A percentile compares a stretch with the other conserved stretches of the same genome.
phyloP scores from a whole-genome alignment of 2,797 vertebrate species.

The Parauchenoglanis ngamensis region DNA sequence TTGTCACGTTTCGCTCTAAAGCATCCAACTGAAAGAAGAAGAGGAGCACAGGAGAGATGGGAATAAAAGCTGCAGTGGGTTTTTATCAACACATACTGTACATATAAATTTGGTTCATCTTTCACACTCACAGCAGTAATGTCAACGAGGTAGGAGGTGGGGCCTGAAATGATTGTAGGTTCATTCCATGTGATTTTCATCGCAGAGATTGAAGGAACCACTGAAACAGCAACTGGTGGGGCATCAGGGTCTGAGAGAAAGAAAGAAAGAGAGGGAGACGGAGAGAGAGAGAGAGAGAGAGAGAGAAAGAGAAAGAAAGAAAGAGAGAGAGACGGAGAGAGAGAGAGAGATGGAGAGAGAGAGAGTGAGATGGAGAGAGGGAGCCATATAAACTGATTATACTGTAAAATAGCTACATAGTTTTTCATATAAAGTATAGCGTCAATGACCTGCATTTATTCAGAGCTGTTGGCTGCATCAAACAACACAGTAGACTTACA shows the following conservation, averaged over 20 bases:
- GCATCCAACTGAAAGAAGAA: slow-evolving; percentile 75
- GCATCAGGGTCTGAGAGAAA: slow-evolving; percentile 85
- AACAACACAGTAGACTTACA: not conserved
- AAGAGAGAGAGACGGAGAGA: no score
- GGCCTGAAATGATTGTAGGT: slow-evolving; percentile 86
- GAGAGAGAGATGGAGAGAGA: no score
- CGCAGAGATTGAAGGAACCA: slow-evolving; percentile 77
- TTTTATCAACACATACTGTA: not conserved
- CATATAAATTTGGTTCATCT: not conserved
- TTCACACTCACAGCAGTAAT: slow-evolving; percentile 73
- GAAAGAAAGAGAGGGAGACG: no score
- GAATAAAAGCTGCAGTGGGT: slow-evolving; percentile 8
- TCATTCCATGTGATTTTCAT: slow-evolving; percentile 85
- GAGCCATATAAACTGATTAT: no score
- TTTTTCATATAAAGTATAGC: no score
- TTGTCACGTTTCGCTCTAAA: slow-evolving; percentile 77
- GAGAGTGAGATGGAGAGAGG: no score
- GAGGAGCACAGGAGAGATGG: not conserved
- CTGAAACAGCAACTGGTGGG: slow-evolving; percentile 82
- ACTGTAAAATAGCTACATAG: no score
- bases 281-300: not conserved
- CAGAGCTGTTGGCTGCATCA: no score
- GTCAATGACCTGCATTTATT: no score
- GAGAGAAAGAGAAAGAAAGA: no score
- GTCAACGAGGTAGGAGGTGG: slow-evolving; percentile 88